phyloP scores from a whole-genome alignment of 2,888 invertebrate species.

The Drosophila barbarae region DNA sequence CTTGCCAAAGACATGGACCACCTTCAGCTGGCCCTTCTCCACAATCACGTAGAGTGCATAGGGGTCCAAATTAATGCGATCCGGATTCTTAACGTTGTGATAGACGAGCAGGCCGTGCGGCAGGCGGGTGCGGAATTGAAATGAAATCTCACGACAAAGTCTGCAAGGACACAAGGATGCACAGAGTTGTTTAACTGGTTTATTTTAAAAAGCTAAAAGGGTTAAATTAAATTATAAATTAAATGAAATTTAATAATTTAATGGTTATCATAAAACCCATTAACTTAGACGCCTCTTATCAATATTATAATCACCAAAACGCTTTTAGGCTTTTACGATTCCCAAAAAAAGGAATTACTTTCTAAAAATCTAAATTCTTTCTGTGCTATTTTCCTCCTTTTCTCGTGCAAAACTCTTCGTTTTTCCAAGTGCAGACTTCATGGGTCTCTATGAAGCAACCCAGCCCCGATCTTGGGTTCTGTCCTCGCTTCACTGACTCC shows the following conservation, averaged over 20 bases:
- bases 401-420: background rate
- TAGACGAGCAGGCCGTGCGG: slow-evolving; percentile 94
- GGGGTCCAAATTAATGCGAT: slow-evolving; percentile 88
- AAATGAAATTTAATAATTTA: too few relatives aligned
- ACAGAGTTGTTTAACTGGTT: slow-evolving; percentile 2
- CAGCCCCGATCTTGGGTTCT: slow-evolving; percentile 65
- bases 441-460: slow-evolving; percentile 47
- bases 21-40: slow-evolving; percentile 94
- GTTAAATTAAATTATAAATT: background rate
- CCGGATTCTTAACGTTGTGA: slow-evolving; percentile 93
- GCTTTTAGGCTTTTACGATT: background rate
- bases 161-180: slow-evolving; percentile 79
- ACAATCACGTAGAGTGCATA: slow-evolving; percentile 95
- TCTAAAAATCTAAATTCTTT: rapidly evolving
- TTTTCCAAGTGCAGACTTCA: slow-evolving; percentile 19
- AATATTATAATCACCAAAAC: background rate
- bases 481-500: slow-evolving; percentile 64
- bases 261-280: background rate
- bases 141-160: slow-evolving; percentile 92
- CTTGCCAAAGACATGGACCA: slow-evolving; percentile 94
- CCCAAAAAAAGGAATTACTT: background rate
- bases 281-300: background rate
- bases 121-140: slow-evolving; percentile 91
- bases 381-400: background rate
- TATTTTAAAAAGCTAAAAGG: too few relatives aligned